Conservation (phyloP, 2,888 invertebrate species). For the Meiosimyza platycephala region DNA sequence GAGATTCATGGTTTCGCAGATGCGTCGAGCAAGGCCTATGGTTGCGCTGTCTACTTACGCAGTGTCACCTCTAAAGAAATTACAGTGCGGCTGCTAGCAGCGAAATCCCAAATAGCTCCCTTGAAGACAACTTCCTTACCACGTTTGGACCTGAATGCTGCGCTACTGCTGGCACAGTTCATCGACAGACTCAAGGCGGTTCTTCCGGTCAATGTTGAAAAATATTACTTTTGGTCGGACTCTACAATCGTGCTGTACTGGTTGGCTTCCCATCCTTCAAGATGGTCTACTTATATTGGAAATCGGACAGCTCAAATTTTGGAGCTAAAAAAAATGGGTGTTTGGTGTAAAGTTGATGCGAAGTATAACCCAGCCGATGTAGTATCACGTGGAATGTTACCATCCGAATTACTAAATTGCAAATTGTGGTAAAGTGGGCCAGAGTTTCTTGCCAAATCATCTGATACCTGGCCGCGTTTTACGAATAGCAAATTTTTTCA, state of each 20-base stretch:
- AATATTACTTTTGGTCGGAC: conserved; percentile 38
- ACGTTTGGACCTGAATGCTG: conserved; percentile 37
- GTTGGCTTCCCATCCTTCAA: conserved; percentile 30
- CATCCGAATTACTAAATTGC: neutral
- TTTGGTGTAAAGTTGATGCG: conserved; percentile 35
- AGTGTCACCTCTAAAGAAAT: conserved; percentile 2
- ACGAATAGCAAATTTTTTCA: no score
- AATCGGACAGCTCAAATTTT: conserved; percentile 38
- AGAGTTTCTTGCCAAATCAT: no score
- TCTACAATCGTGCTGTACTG: conserved; percentile 11
- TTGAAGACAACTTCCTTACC: conserved; percentile 28
- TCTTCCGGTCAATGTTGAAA: neutral
- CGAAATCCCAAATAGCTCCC: conserved; percentile 35
- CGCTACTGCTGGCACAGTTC: conserved; percentile 34
- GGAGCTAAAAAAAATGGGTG: conserved; percentile 13
- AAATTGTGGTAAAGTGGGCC: no score
- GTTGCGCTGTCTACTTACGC: conserved; percentile 32
- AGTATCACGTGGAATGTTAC: conserved; percentile 24
- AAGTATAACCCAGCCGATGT: conserved; percentile 40
- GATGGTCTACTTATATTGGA: conserved; percentile 38
- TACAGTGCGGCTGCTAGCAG: conserved; percentile 31
- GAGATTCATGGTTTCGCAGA: conserved; percentile 38
- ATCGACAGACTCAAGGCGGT: conserved; percentile 29
- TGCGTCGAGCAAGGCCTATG: conserved; percentile 35
- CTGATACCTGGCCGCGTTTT: no score